Conservation (phyloP, 2,113 vertebrate genomes). For the Zosterops pallidus region DNA sequence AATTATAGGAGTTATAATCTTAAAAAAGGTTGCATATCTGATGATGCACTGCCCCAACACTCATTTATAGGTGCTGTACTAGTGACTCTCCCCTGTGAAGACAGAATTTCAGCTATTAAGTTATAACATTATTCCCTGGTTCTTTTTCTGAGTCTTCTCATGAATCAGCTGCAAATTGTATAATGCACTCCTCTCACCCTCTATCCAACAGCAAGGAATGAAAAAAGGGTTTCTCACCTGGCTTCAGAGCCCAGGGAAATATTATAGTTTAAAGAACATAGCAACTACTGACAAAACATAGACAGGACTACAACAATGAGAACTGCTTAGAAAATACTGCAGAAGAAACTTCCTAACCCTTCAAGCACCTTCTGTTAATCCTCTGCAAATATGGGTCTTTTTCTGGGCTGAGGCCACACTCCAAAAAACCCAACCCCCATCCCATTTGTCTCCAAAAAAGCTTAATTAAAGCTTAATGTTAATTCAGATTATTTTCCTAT, state of each 20-base stretch:
- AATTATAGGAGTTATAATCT: conserved; percentile 42
- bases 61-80: conserved; percentile 1
- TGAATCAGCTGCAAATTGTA: neutral
- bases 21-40: conserved; percentile 23
- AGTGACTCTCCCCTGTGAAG: neutral
- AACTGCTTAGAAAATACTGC: neutral
- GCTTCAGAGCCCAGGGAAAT: neutral
- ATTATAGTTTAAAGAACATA: neutral
- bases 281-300: neutral
- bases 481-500: neutral
- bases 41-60: neutral
- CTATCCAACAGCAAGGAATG: neutral
- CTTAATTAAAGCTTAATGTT: neutral
- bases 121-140: neutral
- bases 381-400: neutral
- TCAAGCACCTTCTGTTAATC: neutral
- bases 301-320: neutral
- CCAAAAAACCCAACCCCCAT: neutral
- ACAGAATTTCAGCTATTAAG: neutral
- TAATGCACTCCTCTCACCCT: neutral
- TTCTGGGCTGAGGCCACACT: neutral
- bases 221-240: neutral
- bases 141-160: neutral
- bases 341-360: neutral
- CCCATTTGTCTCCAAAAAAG: accelerated